Evolutionary conservation across 2,888 invertebrate genomes (phyloP), one percentile per base, ranked within the genome.

Genomic region (Melinaea marsaeus): DNA sequence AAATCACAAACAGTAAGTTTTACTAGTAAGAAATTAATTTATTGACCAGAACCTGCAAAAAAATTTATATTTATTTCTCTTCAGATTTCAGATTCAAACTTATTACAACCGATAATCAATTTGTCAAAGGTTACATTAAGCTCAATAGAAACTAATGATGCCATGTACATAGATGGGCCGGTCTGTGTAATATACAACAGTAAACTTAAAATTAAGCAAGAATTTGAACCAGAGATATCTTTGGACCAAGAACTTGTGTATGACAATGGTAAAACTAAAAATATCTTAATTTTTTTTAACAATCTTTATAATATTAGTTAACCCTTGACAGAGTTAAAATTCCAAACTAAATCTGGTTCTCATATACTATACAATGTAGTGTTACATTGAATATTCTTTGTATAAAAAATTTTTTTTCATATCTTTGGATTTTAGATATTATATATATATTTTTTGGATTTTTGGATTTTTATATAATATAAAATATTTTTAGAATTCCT

Each of bases 1-100:
- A 86, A 81, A 61, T 74, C 78, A 62, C 69, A 75, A 22, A 76
- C 72, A 73, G 87, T 87, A 77, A 79, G 84, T 80, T 35, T 22
- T 51, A 46, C n/a, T 13, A 42, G 22, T 32, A 22, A 48, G 22
- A 34, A 13, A 45, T 46, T 35, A n/a, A 55, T 13, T 51, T 55
- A 11, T 13, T n/a, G 13, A n/a, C 22, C 5, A 55, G 13, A 11
- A 11, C 4, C n/a, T n/a, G n/a, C 55, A 33, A 13, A 54, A 42
- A 48, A 9, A 7, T 55, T 3, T n/a, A n/a, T n/a, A 45, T 57
- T 48, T 3, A 46, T 47, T 37, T 55, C 46, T 46, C 73, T 70
- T n/a, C 69, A 84, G 84, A 64, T 74, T 62, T 71, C 76, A 65
- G 75, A 77, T 33, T 68, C 68, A 58, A 57, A 62, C 4, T 73